phyloP scores from a whole-genome alignment of 1,140 invertebrate genomes.

The Drosophila bocqueti region DNA sequence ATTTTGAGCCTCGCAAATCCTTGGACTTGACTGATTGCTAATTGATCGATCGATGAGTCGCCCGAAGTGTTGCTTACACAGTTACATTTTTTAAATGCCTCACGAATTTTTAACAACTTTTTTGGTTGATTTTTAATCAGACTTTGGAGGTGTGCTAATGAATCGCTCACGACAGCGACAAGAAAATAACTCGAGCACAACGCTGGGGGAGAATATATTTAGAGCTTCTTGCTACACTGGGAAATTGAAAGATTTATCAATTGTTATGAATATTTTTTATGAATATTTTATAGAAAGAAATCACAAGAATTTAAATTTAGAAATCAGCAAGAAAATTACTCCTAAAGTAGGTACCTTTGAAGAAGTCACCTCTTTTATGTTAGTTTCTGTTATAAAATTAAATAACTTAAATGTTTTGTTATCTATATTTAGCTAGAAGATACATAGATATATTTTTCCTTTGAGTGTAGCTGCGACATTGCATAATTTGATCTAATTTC shows the following conservation, averaged over 20 bases:
- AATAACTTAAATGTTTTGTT: neutral
- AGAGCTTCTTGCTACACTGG: constrained; percentile 24
- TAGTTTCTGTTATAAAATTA: no score
- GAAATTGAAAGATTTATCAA: neutral
- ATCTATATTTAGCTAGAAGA: neutral
- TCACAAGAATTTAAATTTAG: no score
- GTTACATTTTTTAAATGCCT: constrained; percentile 53
- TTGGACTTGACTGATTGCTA: constrained; percentile 48
- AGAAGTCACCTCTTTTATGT: no score
- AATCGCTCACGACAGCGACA: constrained; percentile 50
- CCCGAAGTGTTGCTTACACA: constrained; percentile 8
- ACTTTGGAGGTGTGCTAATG: constrained; percentile 55
- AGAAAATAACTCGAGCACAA: constrained; percentile 25
- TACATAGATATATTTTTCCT: neutral
- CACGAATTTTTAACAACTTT: constrained; percentile 11
- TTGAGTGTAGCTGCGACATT: constrained; percentile 7
- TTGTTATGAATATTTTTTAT: neutral
- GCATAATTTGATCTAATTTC: constrained; percentile 74
- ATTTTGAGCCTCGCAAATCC: constrained; percentile 38
- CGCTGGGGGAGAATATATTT: constrained; percentile 54
- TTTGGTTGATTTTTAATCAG: constrained; percentile 38
- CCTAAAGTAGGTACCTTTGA: no score
- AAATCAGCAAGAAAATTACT: no score
- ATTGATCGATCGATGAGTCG: constrained; percentile 40
- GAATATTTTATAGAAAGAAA: no score